Evolutionary conservation across 2,797 vertebrate genomes (phyloP), one percentile per base, ranked within the genome.

Genomic region (Galago senegalensis): DNA sequence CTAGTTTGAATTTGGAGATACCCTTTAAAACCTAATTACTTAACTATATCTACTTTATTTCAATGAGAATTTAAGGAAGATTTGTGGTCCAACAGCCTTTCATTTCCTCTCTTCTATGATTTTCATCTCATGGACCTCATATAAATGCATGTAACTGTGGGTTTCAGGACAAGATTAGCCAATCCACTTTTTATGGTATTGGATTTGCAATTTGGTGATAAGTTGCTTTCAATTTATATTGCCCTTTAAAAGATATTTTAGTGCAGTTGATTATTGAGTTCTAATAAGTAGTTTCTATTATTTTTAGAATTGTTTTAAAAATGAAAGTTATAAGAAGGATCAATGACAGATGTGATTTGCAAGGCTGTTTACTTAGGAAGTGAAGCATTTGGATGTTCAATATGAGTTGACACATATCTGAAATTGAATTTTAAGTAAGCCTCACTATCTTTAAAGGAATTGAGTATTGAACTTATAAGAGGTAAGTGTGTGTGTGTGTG

Each of bases 281-380:
- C 37, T 83, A 46, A 46, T 34, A 25, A 63, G 21, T 21, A 84
- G 40, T 49, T 46, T 65, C 18, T 76, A 43, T 34, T 80, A 63
- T 91, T 65, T 87, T 92, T 40, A 89, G 34, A 94, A 60, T 76
- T 80, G 53, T 72, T 96, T 94, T 88, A 27, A 63, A 73, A 93
- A 60, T 86, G 27, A 79, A 89, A 93, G 86, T 40, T 70, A 8
- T 5, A 79, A 61, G 81, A 93, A 65, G 53, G 53, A 60, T 81
- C 31, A 63, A 2, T 82, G 85, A 82, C 37, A 65, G 40, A 29
- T 72, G 67, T 53, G 37, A 72, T 92, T 85, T 92, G 61, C 46
- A 80, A 77, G 56, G 29, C 34, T n/a, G 16, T 70, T 93, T 80
- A 21, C 37, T 89, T 70, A 80, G 18, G 46, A 75, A 94, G 27